Conservation (phyloP, 2,797 vertebrate species). For the Eremophila alpestris region DNA sequence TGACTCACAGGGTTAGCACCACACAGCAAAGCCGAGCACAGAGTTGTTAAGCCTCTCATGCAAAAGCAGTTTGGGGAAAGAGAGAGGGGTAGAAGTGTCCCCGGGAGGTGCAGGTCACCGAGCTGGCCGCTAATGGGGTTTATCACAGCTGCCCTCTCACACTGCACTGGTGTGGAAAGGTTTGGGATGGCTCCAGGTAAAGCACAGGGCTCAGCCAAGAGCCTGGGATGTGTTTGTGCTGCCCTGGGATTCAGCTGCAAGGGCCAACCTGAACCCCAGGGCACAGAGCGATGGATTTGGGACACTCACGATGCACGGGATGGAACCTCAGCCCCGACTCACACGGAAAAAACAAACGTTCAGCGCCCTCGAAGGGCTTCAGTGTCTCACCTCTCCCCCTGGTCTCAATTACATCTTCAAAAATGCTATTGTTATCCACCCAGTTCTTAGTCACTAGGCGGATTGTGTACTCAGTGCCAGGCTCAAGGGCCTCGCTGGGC, state of each 20-base stretch:
- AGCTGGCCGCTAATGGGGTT: not conserved
- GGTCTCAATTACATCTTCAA: slow-evolving; percentile 90
- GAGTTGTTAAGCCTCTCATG: slow-evolving; percentile 34
- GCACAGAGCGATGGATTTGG: not conserved
- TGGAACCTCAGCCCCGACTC: not conserved
- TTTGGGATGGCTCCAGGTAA: not conserved
- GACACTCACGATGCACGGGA: not conserved
- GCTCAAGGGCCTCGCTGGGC: slow-evolving; percentile 85
- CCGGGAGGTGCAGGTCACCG: not conserved
- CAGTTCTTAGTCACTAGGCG: slow-evolving; percentile 87
- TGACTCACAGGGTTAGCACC: slow-evolving; percentile 51
- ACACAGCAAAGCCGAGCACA: slow-evolving; percentile 16
- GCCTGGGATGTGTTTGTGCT: not conserved
- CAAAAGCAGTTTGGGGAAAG: slow-evolving; percentile 49
- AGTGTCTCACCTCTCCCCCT: slow-evolving; percentile 86
- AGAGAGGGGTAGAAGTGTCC: not conserved
- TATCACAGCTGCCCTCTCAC: not conserved
- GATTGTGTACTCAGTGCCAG: slow-evolving; percentile 86
- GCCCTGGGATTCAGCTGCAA: not conserved
- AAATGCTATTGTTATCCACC: slow-evolving; percentile 91
- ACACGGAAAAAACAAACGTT: not conserved
- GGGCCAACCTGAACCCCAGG: not conserved
- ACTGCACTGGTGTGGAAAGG: not conserved
- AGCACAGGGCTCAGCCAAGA: not conserved
- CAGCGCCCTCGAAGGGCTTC: not conserved